Evolutionary conservation across 2,113 vertebrate species (phyloP), one percentile per base, ranked within the genome.

Genomic region (Neodontobutis hainanensis): DNA sequence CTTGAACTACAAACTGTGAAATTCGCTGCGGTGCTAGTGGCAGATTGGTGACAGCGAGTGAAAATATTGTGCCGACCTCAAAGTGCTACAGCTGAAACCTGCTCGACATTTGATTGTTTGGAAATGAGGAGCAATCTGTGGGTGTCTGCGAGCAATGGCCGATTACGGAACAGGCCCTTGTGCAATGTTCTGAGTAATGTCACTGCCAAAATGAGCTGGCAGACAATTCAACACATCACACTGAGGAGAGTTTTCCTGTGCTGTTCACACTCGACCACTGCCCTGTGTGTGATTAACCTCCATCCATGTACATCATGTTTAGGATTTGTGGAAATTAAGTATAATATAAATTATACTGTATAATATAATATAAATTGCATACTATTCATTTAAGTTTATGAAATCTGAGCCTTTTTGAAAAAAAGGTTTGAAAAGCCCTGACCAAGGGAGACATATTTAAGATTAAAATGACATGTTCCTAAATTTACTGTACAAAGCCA

Each of bases 181-280:
- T 75, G 58, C 51, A 73, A 70, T 69, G 51, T 48, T 78, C 63
- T 78, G 76, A 85, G 71, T 81, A 77, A 81, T 75, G 69, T 62
- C 48, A 69, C 75, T 74, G 78, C 82, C 82, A 86, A 83, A 55
- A 85, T 80, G 80, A 76, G 82, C 70, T 78, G 82, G 82, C 75
- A 63, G 8, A 47, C 46, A 72, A 67, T 19, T 27, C 46, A 53
- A 55, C 65, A 62, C 40, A 80, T 76, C 77, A 70, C 68, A 56
- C 16, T 63, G 53, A 71, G 52, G 58, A 80, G 58, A 68, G 51
- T 51, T 65, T 38, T 65, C 52, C 12, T 78, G 58, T 73, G 36
- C 47, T 61, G 11, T 19, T n/a, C 19, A 58, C 5, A n/a, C 32
- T 63, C 68, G 19, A 38, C 34, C 14, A 65, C 45, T 43, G 51